These are phyloP conservation scores for Lateolabrax maculatus DNA, from an alignment of 2,797 vertebrate species.

Conservation along the genomic window DNA sequence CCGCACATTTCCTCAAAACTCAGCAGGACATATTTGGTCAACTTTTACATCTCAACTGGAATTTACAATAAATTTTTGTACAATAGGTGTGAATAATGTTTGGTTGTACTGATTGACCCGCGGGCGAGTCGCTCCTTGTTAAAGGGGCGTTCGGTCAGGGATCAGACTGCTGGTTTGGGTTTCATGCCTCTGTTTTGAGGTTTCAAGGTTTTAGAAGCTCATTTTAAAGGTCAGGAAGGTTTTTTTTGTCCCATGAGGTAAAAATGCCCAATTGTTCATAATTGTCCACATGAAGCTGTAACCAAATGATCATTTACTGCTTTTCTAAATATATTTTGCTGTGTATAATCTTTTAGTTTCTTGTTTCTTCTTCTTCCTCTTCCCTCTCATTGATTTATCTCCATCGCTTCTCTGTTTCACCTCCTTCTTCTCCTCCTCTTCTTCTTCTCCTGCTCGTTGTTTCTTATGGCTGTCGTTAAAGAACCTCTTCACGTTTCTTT, in stretches of 20 bases:
- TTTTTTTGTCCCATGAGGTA: constrained; percentile 41
- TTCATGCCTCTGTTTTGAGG: not conserved
- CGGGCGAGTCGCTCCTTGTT: too few relatives aligned
- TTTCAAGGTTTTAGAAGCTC: not conserved
- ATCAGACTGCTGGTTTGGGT: not conserved
- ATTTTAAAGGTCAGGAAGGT: not conserved
- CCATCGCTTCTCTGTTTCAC: not conserved
- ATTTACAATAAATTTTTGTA: not conserved
- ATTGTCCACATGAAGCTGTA: not conserved
- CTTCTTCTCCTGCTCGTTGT: constrained; percentile 42
- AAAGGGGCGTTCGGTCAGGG: too few relatives aligned
- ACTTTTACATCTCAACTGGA: not conserved
- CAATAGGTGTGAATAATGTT: not conserved
- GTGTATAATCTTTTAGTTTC: not conserved
- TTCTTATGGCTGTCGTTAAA: constrained; percentile 65
- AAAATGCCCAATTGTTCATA: constrained; percentile 39
- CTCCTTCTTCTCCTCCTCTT: not conserved
- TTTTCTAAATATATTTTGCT: constrained; percentile 2
- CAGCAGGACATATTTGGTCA: not conserved
- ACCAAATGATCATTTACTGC: not conserved
- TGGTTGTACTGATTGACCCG: not conserved
- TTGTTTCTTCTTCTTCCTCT: not conserved
- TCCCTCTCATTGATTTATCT: not conserved
- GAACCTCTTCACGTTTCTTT: constrained; percentile 75
- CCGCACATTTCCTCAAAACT: not conserved